phyloP scores from a whole-genome alignment of 1,140 invertebrate genomes.

The Cotesia chilonis region DNA sequence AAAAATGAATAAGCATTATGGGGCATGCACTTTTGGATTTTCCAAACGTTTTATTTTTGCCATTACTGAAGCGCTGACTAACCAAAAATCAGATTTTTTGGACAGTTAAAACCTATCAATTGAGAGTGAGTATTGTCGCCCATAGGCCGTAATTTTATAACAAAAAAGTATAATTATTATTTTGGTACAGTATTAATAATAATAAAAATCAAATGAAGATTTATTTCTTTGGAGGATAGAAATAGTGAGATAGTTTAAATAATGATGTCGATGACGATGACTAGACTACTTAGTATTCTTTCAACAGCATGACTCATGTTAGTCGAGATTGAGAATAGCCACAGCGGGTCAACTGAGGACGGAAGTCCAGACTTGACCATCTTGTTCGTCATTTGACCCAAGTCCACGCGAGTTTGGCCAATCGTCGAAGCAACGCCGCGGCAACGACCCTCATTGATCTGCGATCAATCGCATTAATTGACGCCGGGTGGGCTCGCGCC shows the following conservation, averaged over 20 bases:
- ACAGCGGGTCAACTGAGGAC: conserved; percentile 57
- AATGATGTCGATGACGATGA: conserved; percentile 21
- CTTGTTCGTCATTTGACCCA: conserved; percentile 52
- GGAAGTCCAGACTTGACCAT: conserved; percentile 57
- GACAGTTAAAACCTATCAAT: no score
- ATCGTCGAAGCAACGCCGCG: conserved; percentile 39
- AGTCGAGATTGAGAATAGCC: conserved; percentile 62
- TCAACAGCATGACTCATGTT: conserved; percentile 56
- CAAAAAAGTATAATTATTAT: not conserved
- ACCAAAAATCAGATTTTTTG: no score
- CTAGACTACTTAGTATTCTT: conserved; percentile 18
- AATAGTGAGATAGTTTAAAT: not conserved
- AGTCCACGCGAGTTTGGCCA: conserved; percentile 43
- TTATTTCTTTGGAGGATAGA: no score
- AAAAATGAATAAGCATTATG: no score
- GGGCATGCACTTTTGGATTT: no score
- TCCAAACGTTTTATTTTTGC: no score
- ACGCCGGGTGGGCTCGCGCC: conserved; percentile 41
- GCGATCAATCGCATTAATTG: conserved; percentile 65
- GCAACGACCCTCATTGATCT: conserved; percentile 60
- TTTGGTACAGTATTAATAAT: no score
- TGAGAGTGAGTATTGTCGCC: no score
- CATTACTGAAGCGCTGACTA: no score
- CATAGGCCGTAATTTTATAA: not conserved
- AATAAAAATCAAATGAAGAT: no score